Base-by-base conservation (phyloP, 2,113 vertebrate genomes). In the Rhizomys pruinosus region DNA sequence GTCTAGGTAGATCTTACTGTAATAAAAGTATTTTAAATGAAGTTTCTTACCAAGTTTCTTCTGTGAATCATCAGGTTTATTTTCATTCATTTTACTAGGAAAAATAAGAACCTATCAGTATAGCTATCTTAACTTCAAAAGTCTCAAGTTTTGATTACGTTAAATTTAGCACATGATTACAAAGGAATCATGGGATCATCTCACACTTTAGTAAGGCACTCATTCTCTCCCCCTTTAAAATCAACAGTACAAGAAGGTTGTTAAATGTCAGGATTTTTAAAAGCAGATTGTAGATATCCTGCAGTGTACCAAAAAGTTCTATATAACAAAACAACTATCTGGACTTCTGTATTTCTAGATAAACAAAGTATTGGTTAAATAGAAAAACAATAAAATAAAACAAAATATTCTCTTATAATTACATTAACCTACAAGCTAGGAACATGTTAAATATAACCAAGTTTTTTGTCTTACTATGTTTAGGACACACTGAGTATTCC, bases 41-140 rank as follows among this genome's bases (percentile, higher is more conserved):
- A 71, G 27, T 73, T 93, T 98, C 98, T 98, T 97, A 98, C 98
- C 39, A 15, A 96, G 77, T 37, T 61, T 98, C 92, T 95, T 98
- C 92, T 95, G 95, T 95, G 95, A 55, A 16, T 92, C 94, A 89
- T 80, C 90, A 80, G 96, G 63, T 81, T 81, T 96, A 11, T 0
- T 91, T 96, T 98, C 94, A 95, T 97, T 98, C 98, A 98, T 98
- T 94, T 90, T 97, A 96, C 95, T 89, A 97, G n/a, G 23, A 93
- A 96, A 97, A 97, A 94, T 25, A 96, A 95, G 0, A 39, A 96
- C 9, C 39, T 17, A 79, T 94, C 63, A 97, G 96, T 95, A 89
- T 32, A n/a, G n/a, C 34, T 12, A 93, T 78, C 57, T 92, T 94
- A 94, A 91, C 89, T 87, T 86, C 42, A 44, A 47, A 90, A 90